Conservation (phyloP, 2,888 invertebrate genomes). For the Agrochola macilenta region DNA sequence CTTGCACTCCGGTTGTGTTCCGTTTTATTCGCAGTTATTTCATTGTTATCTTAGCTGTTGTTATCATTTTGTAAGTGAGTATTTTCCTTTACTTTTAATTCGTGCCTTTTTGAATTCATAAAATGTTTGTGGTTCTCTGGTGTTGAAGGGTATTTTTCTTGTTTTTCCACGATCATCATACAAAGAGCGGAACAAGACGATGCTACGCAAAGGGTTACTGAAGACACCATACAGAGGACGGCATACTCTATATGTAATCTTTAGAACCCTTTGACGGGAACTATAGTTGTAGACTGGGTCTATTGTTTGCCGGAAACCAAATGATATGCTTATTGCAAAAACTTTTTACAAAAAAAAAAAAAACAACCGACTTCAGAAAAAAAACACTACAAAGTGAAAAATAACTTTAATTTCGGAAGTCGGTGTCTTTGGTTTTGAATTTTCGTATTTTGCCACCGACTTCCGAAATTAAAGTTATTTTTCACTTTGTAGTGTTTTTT, state of each 20-base stretch:
- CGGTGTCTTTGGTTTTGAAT: no score
- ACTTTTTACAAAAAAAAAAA: no score
- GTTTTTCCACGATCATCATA: no score
- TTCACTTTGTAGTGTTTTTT: no score
- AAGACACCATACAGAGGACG: no score
- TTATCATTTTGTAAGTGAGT: neutral
- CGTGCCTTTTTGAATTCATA: neutral
- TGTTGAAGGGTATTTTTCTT: no score
- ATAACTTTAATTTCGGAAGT: no score
- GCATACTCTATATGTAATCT: neutral
- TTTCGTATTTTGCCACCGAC: no score
- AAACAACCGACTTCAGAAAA: no score
- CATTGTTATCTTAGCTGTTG: neutral
- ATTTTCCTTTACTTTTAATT: neutral
- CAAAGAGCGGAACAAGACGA: neutral
- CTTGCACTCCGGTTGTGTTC: neutral
- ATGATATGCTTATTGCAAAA: no score
- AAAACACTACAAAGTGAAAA: no score
- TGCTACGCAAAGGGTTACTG: neutral
- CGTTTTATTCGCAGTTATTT: constrained; percentile 1
- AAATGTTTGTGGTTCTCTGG: neutral
- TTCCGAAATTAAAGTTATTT: no score
- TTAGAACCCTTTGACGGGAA: neutral
- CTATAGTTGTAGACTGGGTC: neutral
- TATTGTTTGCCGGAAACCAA: neutral